These are phyloP conservation scores for Empidonax traillii DNA, from an alignment of 2,113 vertebrate species.

Conservation along the genomic window DNA sequence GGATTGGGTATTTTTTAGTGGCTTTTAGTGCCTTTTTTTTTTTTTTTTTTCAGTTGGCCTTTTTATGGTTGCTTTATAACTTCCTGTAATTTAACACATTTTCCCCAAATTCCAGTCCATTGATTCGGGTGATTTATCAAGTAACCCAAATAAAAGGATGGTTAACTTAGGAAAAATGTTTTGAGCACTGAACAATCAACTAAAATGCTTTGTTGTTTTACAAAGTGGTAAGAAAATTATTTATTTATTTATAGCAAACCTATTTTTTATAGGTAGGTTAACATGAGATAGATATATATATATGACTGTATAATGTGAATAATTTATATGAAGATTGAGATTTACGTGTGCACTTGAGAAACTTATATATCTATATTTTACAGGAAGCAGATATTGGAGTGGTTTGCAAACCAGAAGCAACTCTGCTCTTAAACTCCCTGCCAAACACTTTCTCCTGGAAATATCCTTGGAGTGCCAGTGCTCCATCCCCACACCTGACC, in stretches of 20 bases:
- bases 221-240: neutral
- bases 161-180: neutral
- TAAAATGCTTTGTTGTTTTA: neutral
- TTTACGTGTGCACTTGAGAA: neutral
- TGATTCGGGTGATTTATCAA: neutral
- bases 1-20: neutral
- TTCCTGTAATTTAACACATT: neutral
- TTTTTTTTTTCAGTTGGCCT: rapidly evolving
- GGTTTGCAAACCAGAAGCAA: neutral
- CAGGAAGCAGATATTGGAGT: neutral
- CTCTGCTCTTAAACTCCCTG: neutral
- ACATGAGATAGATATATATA: rapidly evolving
- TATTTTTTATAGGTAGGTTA: neutral
- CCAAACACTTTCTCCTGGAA: neutral
- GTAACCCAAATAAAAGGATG: neutral
- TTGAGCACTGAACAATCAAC: neutral
- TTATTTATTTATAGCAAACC: neutral
- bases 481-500: neutral
- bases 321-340: neutral
- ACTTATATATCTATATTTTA: neutral
- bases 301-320: neutral
- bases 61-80: neutral
- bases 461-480: too few species aligned
- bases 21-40: rapidly evolving
- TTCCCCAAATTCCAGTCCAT: neutral